phyloP scores from a whole-genome alignment of 2,797 vertebrate genomes.

The Ambastaia sidthimunki region DNA sequence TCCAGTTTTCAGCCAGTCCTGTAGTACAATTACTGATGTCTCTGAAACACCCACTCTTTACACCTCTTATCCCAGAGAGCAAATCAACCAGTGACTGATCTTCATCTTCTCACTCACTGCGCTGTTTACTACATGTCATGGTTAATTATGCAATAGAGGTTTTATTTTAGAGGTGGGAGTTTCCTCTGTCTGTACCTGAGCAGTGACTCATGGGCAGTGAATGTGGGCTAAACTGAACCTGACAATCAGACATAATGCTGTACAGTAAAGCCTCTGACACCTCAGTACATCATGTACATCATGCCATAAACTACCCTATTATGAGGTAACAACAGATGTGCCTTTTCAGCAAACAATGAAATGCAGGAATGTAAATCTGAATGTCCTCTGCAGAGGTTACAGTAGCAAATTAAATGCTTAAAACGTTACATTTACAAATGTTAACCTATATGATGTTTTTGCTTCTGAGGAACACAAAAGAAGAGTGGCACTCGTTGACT shows the following conservation, averaged over 20 bases:
- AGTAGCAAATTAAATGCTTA: not conserved
- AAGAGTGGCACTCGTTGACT: too few relatives aligned
- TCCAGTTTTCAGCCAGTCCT: not conserved
- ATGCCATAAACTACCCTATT: not conserved
- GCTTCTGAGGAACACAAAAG: too few relatives aligned
- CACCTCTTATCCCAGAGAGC: not conserved
- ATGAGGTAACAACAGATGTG: not conserved
- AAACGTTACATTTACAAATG: too few relatives aligned
- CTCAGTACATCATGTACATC: not conserved
- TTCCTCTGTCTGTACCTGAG: slow-evolving; percentile 34
- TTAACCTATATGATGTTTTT: too few relatives aligned
- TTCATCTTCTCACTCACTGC: not conserved
- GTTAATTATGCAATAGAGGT: slow-evolving; percentile 10
- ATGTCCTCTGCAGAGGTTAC: not conserved
- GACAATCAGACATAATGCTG: slow-evolving; percentile 3
- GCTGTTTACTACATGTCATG: not conserved
- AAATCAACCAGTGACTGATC: slow-evolving; percentile 1
- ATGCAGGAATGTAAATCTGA: not conserved
- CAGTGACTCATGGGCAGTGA: slow-evolving; percentile 25
- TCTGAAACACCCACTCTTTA: not conserved
- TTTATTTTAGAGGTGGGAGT: slow-evolving; percentile 16
- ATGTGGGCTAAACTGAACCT: slow-evolving; percentile 16
- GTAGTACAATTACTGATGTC: not conserved
- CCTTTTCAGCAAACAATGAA: not conserved
- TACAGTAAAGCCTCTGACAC: not conserved